Conservation (phyloP, 2,797 vertebrate genomes). For the Falco cherrug region DNA sequence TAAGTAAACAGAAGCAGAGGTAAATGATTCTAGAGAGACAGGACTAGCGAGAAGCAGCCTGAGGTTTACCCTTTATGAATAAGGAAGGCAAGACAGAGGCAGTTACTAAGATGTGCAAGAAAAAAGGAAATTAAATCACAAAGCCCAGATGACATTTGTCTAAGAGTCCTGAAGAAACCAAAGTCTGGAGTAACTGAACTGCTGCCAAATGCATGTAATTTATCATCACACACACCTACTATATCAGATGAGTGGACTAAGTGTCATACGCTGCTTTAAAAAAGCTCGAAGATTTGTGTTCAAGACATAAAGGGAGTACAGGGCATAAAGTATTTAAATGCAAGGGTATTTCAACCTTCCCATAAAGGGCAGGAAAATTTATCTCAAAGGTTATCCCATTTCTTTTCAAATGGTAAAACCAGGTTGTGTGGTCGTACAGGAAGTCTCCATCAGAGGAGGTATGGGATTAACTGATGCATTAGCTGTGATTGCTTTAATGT, state of each 20-base stretch:
- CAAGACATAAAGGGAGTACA: background rate
- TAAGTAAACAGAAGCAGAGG: background rate
- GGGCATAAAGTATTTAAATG: background rate
- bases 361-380: background rate
- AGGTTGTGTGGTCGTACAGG: background rate
- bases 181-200: background rate
- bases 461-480: background rate
- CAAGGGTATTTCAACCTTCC: constrained; percentile 12
- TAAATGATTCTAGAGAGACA: background rate
- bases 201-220: constrained; percentile 7
- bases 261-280: background rate
- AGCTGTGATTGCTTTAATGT: background rate
- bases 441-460: background rate
- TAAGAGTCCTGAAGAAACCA: background rate
- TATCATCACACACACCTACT: background rate
- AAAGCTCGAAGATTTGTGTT: background rate
- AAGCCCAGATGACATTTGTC: constrained; percentile 3
- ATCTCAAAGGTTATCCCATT: background rate
- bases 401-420: background rate
- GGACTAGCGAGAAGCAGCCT: background rate
- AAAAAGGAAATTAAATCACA: background rate
- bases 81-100: background rate
- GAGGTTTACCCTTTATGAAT: background rate
- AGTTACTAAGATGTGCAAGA: background rate
- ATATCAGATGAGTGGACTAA: background rate